Conservation (phyloP, 2,797 vertebrate species). For the Buceros bicornis region DNA sequence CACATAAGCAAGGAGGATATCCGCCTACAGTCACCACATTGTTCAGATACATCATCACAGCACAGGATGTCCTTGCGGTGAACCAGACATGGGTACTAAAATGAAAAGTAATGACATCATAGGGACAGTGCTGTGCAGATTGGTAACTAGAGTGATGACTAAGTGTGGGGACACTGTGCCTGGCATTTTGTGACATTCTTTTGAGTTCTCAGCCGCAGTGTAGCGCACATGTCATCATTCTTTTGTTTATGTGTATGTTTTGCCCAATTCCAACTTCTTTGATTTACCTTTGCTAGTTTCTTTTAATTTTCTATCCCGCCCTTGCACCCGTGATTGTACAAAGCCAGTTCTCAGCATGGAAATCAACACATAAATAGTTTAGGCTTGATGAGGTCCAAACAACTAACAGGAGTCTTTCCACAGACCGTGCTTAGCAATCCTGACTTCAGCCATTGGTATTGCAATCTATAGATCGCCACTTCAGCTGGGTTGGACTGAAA, state of each 20-base stretch:
- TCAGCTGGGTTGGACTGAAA: not conserved
- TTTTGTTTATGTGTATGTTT: not conserved
- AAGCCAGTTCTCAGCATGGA: not conserved
- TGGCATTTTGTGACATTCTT: not conserved
- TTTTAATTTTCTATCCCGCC: not conserved
- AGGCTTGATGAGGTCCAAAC: not conserved
- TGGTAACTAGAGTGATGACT: not conserved
- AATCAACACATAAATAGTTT: not conserved
- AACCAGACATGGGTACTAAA: not conserved
- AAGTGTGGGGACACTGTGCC: not conserved
- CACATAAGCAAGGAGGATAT: not conserved
- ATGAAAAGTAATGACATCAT: slow-evolving; percentile 3
- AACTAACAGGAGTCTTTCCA: not conserved
- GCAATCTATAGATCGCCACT: not conserved
- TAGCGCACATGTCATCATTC: not conserved
- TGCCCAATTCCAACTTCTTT: not conserved
- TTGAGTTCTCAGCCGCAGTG: not conserved
- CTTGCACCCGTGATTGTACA: not conserved
- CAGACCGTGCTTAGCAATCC: not conserved
- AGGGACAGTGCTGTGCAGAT: not conserved
- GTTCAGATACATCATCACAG: not conserved
- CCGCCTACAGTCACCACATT: not conserved
- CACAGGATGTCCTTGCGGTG: not conserved
- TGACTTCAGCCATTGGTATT: not conserved
- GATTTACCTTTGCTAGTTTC: not conserved